Evolutionary conservation across 2,888 invertebrate species (phyloP).

Genomic region (Agriopis aurantiaria): DNA sequence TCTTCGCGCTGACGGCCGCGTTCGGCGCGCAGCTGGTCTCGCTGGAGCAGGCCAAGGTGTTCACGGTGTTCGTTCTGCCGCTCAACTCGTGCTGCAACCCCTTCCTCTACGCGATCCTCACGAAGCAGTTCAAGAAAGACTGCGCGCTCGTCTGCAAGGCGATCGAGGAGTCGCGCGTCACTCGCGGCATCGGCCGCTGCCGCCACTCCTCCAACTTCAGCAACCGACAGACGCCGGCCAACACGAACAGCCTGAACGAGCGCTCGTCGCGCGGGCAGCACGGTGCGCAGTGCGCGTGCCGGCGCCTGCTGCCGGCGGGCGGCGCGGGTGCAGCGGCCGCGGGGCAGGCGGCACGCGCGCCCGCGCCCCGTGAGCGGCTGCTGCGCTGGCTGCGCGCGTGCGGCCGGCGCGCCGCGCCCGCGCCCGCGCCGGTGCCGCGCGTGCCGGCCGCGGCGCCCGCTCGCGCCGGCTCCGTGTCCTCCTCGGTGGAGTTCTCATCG

Average conservation of each 20-base stretch:
- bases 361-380: slow-evolving; percentile 73
- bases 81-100: slow-evolving; percentile 99
- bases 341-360: slow-evolving; percentile 82
- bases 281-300: slow-evolving; percentile 88
- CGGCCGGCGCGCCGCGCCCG: slow-evolving; percentile 56
- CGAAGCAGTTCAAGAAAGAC: slow-evolving; percentile 99
- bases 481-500: slow-evolving; percentile 96
- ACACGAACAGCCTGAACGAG: slow-evolving; percentile 92
- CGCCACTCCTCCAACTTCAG: slow-evolving; percentile 95
- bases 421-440: slow-evolving; percentile 67
- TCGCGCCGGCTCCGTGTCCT: slow-evolving; percentile 93
- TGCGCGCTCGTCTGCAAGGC: slow-evolving; percentile 98
- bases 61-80: slow-evolving; percentile 98
- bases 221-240: slow-evolving; percentile 94
- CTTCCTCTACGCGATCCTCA: slow-evolving; percentile 98
- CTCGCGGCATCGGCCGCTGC: slow-evolving; percentile 94
- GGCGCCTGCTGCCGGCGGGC: slow-evolving; percentile 89
- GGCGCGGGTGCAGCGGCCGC: slow-evolving; percentile 88
- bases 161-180: slow-evolving; percentile 97
- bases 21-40: slow-evolving; percentile 96
- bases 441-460: slow-evolving; percentile 62
- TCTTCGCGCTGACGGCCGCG: slow-evolving; percentile 97
- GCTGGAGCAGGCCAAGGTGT: slow-evolving; percentile 97
- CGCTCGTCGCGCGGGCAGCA: slow-evolving; percentile 90
- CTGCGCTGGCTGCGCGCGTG: slow-evolving; percentile 73